A percentile compares a stretch with the other conserved stretches of the same genome.
Evolutionary conservation across 2,113 vertebrate species (phyloP).

Genomic region (Syrmaticus mikado): DNA sequence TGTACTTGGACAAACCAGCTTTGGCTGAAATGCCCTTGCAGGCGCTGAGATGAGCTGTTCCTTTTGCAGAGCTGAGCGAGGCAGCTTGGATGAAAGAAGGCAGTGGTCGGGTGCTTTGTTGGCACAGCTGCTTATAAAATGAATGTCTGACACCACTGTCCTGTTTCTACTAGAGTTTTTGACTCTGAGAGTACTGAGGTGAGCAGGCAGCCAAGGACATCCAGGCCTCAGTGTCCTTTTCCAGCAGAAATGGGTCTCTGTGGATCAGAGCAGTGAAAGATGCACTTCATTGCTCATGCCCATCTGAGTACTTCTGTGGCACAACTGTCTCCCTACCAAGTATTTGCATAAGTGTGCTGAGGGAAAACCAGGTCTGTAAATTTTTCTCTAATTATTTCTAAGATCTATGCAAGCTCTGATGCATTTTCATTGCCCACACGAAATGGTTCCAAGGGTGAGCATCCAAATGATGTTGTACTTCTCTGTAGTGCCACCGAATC

Average conservation of each 20-base stretch:
- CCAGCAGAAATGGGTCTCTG: not conserved
- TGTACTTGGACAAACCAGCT: not conserved
- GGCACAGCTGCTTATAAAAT: not conserved
- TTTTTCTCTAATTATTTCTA: not conserved
- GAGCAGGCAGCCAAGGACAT: not conserved
- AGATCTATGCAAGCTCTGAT: not conserved
- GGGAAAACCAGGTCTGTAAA: not conserved
- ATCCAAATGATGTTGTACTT: not conserved
- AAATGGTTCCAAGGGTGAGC: not conserved
- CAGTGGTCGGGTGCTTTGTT: not conserved
- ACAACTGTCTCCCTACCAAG: not conserved
- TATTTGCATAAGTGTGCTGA: not conserved
- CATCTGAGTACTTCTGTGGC: not conserved
- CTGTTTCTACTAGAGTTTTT: fast-evolving
- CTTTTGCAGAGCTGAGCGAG: not conserved
- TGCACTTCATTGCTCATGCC: not conserved
- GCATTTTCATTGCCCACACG: not conserved
- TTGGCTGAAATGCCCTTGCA: not conserved
- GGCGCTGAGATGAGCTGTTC: not conserved
- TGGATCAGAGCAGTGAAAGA: not conserved
- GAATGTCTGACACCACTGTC: fast-evolving
- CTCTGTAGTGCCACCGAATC: not conserved
- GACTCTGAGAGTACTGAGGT: not conserved
- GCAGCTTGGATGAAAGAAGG: not conserved
- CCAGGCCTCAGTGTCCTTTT: not conserved